Conservation (phyloP, 2,113 vertebrate genomes). For the Serinus canaria region DNA sequence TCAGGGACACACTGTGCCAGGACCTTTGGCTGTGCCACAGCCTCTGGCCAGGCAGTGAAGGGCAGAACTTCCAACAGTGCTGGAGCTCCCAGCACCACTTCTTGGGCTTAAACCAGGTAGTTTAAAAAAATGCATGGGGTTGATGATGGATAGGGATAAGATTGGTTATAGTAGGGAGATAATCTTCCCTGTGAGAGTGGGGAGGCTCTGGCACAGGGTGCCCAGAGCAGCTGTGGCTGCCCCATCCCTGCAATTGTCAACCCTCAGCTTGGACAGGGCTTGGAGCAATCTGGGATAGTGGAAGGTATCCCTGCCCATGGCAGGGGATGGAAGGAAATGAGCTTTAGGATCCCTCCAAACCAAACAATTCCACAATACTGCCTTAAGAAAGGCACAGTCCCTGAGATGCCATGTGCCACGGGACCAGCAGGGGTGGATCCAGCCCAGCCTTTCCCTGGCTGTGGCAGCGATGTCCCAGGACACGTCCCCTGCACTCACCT, state of each 20-base stretch:
- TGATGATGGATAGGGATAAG: neutral
- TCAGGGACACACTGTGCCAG: neutral
- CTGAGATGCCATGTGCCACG: rapidly evolving
- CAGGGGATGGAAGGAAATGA: neutral
- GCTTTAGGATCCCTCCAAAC: neutral
- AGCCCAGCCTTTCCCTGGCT: rapidly evolving
- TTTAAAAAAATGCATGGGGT: neutral
- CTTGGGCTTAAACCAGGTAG: neutral
- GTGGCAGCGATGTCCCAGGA: rapidly evolving
- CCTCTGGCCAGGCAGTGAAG: neutral
- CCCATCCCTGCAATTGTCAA: neutral
- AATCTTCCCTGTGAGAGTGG: neutral
- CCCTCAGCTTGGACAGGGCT: rapidly evolving
- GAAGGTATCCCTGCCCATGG: neutral
- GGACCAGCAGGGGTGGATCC: rapidly evolving
- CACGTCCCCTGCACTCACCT: constrained; percentile 66
- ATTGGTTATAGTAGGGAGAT: neutral
- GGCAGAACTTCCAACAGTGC: neutral
- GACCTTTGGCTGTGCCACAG: rapidly evolving
- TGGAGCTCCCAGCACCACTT: rapidly evolving
- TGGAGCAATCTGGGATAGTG: rapidly evolving
- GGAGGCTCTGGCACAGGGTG: neutral
- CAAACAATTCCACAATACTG: rapidly evolving
- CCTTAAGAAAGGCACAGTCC: neutral
- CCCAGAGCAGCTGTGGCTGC: neutral